phyloP scores from a whole-genome alignment of 2,888 invertebrate genomes.

The Lydus trimaculatus region DNA sequence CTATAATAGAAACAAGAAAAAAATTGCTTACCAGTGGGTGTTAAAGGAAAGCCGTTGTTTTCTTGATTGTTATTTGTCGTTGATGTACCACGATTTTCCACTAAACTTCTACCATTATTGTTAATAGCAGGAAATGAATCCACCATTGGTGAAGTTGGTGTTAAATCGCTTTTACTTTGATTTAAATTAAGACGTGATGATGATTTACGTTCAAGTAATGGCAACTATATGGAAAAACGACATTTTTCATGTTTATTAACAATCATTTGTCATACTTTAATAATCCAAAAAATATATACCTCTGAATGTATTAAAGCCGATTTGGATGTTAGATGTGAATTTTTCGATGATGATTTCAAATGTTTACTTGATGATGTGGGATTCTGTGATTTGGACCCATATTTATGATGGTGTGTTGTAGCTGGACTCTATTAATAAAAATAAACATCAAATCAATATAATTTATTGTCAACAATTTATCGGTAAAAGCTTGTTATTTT shows the following conservation, averaged over 20 bases:
- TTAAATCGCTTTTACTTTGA: constrained; percentile 51
- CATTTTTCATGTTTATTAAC: neutral
- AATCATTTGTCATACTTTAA: neutral
- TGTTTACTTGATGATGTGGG: constrained; percentile 52
- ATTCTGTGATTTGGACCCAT: constrained; percentile 53
- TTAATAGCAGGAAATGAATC: constrained; percentile 58
- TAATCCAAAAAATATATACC: constrained; percentile 34
- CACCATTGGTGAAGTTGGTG: constrained; percentile 53
- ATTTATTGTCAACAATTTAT: neutral
- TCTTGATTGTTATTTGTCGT: constrained; percentile 55
- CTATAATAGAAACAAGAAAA: too few species aligned
- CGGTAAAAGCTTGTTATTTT: neutral
- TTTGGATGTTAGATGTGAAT: constrained; percentile 53
- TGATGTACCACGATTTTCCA: constrained; percentile 49
- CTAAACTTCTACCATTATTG: constrained; percentile 52
- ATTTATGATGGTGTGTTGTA: constrained; percentile 55
- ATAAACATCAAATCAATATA: neutral
- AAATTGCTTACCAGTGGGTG: constrained; percentile 56
- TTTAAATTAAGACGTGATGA: constrained; percentile 54
- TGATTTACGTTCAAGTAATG: constrained; percentile 56
- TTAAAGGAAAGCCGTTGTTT: constrained; percentile 54
- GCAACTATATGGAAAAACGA: constrained; percentile 49
- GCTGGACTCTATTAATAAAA: constrained; percentile 57
- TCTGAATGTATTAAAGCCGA: constrained; percentile 55
- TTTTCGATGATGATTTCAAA: constrained; percentile 54